Evolutionary conservation across 1,140 invertebrate species (phyloP).

Genomic region (Saccostrea cuccullata): DNA sequence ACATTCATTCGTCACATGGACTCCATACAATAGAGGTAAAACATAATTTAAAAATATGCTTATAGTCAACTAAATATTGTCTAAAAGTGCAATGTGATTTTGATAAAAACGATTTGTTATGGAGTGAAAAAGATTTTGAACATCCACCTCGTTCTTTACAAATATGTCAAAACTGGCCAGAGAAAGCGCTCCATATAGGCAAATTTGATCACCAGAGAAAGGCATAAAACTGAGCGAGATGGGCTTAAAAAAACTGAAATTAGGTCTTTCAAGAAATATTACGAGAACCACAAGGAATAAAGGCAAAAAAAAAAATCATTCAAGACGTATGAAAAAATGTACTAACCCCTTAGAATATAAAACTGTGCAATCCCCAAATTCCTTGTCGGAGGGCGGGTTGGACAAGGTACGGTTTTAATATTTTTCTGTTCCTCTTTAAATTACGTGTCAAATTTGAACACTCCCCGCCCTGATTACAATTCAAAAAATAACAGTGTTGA

Average conservation of each 20-base stretch:
- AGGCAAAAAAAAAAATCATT: too few relatives aligned
- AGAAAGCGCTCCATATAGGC: slow-evolving; percentile 69
- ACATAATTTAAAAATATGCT: too few relatives aligned
- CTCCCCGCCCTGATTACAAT: slow-evolving; percentile 58
- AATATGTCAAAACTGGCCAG: slow-evolving; percentile 72
- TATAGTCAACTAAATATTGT: too few relatives aligned
- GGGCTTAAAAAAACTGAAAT: slow-evolving; percentile 56
- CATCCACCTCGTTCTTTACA: slow-evolving; percentile 73
- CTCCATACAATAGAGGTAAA: too few relatives aligned
- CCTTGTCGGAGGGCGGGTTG: slow-evolving; percentile 67
- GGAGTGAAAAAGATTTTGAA: slow-evolving; percentile 74
- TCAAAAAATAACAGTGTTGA: too few relatives aligned
- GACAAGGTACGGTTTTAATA: slow-evolving; percentile 70
- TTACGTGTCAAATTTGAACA: slow-evolving; percentile 54
- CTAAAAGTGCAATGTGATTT: too few relatives aligned
- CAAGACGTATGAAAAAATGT: too few relatives aligned
- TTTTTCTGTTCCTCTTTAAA: slow-evolving; percentile 67
- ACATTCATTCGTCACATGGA: too few relatives aligned
- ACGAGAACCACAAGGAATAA: slow-evolving; percentile 75
- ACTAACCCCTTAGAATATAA: slow-evolving; percentile 87
- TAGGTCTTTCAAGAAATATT: slow-evolving; percentile 62
- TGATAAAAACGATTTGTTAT: slow-evolving; percentile 61
- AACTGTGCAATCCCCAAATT: slow-evolving; percentile 77
- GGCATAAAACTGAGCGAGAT: slow-evolving; percentile 58
- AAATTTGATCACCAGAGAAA: slow-evolving; percentile 73